Percentiles rank a stretch among this genome's conserved stretches.
Conservation (phyloP, 2,797 vertebrate species). For the Ciconia nigra region DNA sequence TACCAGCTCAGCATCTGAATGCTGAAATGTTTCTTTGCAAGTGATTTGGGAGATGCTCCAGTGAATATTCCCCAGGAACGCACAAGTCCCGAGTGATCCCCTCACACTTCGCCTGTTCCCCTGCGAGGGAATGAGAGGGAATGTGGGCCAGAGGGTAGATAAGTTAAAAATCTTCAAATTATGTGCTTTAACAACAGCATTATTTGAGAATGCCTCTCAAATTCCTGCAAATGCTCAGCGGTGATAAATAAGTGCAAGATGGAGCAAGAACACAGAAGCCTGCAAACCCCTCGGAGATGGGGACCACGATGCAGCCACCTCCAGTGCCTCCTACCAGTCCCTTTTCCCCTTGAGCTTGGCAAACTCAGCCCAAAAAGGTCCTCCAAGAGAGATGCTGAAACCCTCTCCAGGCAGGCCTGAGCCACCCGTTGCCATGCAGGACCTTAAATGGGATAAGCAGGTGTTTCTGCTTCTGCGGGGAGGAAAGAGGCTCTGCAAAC, state of each 20-base stretch:
- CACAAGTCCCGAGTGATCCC: fast-evolving
- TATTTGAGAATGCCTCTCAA: neutral
- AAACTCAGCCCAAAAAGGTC: neutral
- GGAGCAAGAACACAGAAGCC: neutral
- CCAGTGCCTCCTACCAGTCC: neutral
- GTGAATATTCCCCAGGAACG: neutral
- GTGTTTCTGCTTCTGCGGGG: neutral
- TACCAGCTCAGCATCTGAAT: neutral
- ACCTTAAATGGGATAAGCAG: neutral
- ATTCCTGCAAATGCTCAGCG: neutral
- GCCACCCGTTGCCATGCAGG: neutral
- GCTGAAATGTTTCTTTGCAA: neutral
- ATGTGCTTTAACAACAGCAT: neutral
- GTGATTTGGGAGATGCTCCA: neutral
- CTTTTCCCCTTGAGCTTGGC: neutral
- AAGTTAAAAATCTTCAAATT: neutral
- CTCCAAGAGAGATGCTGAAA: neutral
- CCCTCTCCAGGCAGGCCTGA: neutral
- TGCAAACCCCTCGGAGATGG: neutral
- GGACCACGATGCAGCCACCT: fast-evolving
- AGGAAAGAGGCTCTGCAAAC: neutral
- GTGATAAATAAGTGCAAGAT: neutral
- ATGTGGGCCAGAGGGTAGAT: neutral
- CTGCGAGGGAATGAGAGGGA: neutral
- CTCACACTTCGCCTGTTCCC: neutral